phyloP scores from a whole-genome alignment of 2,888 invertebrate genomes.

The Keiferia lycopersicella region DNA sequence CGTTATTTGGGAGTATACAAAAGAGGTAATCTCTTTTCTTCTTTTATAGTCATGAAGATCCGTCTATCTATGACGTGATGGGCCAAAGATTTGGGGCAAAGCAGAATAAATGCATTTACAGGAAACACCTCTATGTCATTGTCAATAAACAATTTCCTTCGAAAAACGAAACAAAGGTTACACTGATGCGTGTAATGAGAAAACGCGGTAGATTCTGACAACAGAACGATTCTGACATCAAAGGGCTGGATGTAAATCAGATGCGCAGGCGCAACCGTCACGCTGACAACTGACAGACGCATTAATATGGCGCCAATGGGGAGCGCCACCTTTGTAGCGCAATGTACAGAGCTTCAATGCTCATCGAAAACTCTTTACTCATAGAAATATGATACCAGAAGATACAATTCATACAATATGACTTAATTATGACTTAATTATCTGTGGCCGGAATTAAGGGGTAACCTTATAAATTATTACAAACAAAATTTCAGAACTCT shows the following conservation, averaged over 20 bases:
- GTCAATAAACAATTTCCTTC: constrained; percentile 2
- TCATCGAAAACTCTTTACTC: not conserved
- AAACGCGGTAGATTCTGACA: constrained; percentile 39
- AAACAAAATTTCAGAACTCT: no score
- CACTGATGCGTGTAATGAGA: constrained; percentile 31
- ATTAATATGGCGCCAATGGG: constrained; percentile 63
- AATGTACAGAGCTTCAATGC: constrained; percentile 1
- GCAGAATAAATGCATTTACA: not conserved
- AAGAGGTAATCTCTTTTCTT: no score
- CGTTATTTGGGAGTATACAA: no score
- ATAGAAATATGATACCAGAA: no score
- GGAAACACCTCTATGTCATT: not conserved
- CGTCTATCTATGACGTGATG: no score
- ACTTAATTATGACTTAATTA: no score
- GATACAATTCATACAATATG: no score
- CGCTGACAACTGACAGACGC: constrained; percentile 45
- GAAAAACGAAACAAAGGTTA: constrained; percentile 15
- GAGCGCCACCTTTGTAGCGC: constrained; percentile 30
- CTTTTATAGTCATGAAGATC: no score
- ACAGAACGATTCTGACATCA: constrained; percentile 53
- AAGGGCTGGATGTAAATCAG: constrained; percentile 60
- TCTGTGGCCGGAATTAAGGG: no score
- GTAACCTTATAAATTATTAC: no score
- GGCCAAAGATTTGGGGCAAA: no score
- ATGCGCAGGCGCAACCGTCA: constrained; percentile 54